Conservation (phyloP, 2,113 vertebrate species). For the Acanthochromis polyacanthus region DNA sequence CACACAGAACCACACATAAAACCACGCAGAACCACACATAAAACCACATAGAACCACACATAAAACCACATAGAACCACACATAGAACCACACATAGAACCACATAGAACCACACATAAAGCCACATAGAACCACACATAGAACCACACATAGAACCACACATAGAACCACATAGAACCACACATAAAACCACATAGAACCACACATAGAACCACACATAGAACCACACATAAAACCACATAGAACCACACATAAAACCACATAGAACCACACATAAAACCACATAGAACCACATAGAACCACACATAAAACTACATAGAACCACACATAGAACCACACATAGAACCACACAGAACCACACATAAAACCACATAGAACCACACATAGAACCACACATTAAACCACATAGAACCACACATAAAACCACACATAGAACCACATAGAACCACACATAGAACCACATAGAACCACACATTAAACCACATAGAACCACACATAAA, state of each 20-base stretch:
- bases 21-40: no score
- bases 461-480: no score
- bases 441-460: neutral
- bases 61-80: neutral
- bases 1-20: no score
- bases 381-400: neutral
- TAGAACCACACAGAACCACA: neutral
- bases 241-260: neutral
- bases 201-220: no score
- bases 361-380: no score
- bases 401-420: neutral
- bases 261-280: neutral
- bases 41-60: no score
- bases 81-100: neutral
- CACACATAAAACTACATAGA: neutral
- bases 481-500: neutral
- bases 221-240: neutral
- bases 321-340: neutral
- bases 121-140: no score
- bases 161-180: neutral
- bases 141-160: no score
- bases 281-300: no score
- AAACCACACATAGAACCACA: no score
- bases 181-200: neutral
- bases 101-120: no score